Percentiles rank a stretch among this genome's conserved stretches.
Conservation (phyloP, 2,113 vertebrate genomes). For the Dicentrarchus labrax region DNA sequence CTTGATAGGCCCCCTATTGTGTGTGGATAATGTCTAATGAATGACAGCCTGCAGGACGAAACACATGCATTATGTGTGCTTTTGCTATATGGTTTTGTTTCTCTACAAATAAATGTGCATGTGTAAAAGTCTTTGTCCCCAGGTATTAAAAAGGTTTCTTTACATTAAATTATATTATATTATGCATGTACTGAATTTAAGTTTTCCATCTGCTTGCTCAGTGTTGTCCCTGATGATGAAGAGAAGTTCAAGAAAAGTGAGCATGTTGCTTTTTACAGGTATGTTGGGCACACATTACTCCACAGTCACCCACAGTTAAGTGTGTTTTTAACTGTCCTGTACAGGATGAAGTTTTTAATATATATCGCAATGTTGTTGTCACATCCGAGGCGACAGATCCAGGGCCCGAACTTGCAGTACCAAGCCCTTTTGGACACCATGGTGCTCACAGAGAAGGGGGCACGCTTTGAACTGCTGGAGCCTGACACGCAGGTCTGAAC, state of each 20-base stretch:
- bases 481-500: constrained; percentile 69
- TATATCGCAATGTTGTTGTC: background rate
- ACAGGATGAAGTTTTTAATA: background rate
- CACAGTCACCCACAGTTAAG: background rate
- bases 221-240: constrained; percentile 69
- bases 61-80: background rate
- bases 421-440: constrained; percentile 86
- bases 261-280: constrained; percentile 84
- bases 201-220: constrained; percentile 22
- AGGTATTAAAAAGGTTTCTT: background rate
- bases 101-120: background rate
- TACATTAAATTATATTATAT: no score
- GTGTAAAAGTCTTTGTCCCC: background rate
- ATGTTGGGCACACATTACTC: background rate
- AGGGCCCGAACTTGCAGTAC: constrained; percentile 80
- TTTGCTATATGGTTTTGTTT: background rate
- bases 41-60: background rate
- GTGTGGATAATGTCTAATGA: background rate
- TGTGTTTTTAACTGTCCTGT: background rate
- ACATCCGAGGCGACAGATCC: constrained; percentile 87
- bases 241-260: constrained; percentile 79
- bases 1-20: no score
- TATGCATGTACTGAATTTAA: no score
- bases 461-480: constrained; percentile 85
- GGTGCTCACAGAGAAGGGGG: constrained; percentile 82